These are phyloP conservation scores for Mugil cephalus DNA, from an alignment of 2,113 vertebrate genomes.

Conservation along the genomic window DNA sequence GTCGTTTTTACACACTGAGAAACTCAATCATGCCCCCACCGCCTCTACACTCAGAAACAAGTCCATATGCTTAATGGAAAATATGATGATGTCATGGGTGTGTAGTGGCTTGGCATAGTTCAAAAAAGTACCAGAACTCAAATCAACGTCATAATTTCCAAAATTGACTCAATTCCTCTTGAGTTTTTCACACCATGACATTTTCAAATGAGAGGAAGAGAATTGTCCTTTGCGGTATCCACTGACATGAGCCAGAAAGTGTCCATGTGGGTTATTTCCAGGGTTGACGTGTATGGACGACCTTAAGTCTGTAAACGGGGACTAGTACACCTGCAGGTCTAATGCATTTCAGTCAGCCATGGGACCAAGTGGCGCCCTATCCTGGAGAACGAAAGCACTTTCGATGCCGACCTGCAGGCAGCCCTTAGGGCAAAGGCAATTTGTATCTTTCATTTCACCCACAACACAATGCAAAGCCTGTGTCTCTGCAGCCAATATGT, in stretches of 20 bases:
- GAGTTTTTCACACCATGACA: conserved; percentile 48
- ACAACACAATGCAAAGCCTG: conserved; percentile 61
- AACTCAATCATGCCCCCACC: conserved; percentile 64
- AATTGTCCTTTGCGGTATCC: conserved; percentile 48
- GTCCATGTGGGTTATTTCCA: conserved; percentile 60
- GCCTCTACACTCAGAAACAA: conserved; percentile 51
- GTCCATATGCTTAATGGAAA: conserved; percentile 50
- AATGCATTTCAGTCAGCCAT: conserved; percentile 69
- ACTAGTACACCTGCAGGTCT: conserved; percentile 64
- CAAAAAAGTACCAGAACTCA: conserved; percentile 56
- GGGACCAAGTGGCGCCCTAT: conserved; percentile 52
- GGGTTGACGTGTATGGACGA: conserved; percentile 60
- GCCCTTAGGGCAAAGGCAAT: conserved; percentile 79
- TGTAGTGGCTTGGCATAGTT: conserved; percentile 64
- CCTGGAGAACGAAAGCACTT: conserved; percentile 77
- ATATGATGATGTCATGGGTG: conserved; percentile 44
- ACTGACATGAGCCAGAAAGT: conserved; percentile 34
- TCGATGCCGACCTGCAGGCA: conserved; percentile 68
- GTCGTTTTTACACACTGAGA: conserved; percentile 75
- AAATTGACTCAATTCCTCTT: conserved; percentile 46
- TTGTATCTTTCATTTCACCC: conserved; percentile 67
- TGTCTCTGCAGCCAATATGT: conserved; percentile 47
- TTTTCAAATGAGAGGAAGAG: conserved; percentile 45
- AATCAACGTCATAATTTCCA: conserved; percentile 46
- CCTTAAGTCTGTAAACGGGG: conserved; percentile 72